Conservation (phyloP, 2,888 invertebrate species). For the Nephrotoma flavescens region DNA sequence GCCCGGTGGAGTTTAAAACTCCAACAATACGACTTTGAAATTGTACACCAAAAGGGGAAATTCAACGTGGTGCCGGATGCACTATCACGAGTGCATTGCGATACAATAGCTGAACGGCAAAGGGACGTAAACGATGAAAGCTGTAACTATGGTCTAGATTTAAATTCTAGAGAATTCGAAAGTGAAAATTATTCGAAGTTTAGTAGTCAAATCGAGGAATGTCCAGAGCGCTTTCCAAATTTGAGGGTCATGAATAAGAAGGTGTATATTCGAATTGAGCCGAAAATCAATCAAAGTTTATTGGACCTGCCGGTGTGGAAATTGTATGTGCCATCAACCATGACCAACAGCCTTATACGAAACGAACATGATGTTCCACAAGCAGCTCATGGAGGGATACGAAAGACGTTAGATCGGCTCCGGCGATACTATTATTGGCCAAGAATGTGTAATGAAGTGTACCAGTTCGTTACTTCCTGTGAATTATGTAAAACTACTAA, state of each 20-base stretch:
- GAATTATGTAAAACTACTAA: neutral
- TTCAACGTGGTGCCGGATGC: too few relatives aligned
- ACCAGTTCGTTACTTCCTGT: neutral
- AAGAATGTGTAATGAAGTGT: conserved; percentile 1
- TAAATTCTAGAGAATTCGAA: neutral
- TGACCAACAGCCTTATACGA: neutral
- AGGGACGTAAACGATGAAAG: neutral
- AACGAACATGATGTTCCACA: neutral
- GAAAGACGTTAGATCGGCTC: too few relatives aligned
- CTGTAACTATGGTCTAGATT: neutral
- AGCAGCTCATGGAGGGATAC: neutral
- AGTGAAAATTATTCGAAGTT: neutral
- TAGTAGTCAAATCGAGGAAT: neutral
- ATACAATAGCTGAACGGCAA: neutral
- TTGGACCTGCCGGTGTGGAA: neutral
- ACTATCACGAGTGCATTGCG: neutral
- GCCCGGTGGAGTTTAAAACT: too few relatives aligned
- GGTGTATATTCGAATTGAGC: neutral
- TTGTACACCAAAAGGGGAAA: too few relatives aligned
- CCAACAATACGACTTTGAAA: too few relatives aligned
- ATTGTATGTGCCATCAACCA: neutral
- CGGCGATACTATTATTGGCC: conserved; percentile 8
- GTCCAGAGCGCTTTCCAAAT: neutral
- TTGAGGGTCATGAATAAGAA: neutral
- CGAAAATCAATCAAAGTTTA: neutral